Evolutionary conservation across 2,797 vertebrate species (phyloP), one percentile per base, ranked within the genome.

Genomic region (Enoplosus armatus): DNA sequence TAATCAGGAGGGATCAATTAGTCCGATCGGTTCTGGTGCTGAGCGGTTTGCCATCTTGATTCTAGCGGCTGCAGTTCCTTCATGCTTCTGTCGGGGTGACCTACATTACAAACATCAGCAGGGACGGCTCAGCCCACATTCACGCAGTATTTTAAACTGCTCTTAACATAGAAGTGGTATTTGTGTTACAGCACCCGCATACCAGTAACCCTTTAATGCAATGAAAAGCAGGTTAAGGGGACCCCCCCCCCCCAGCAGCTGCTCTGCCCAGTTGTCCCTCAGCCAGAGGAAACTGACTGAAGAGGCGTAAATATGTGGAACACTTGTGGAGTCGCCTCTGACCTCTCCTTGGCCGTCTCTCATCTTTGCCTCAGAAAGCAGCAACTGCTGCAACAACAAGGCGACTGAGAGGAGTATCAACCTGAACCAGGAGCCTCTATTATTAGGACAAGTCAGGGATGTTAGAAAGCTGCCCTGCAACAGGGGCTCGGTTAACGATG

Each of bases 351-450:
- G 53, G 48, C 66, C 73, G 15, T 74, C 83, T 87, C 75, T 80
- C 73, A 15, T 81, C 81, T 83, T 55, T 8, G 70, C 72, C 82
- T 72, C 53, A 69, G 68, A 63, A 74, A 77, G 84, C 72, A 82
- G 80, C 91, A 92, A 83, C 90, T 89, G 92, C 74, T 78, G 75
- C 71, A 41, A 11, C 62, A 31, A n/a, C n/a, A n/a, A n/a, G n/a
- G n/a, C n/a, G 64, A 56, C 68, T 54, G 77, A n/a, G 55, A 10
- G 35, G 41, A 82, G 67, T 3, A 1, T 29, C 6, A 77, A 82
- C 82, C 71, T 71, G 81, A 87, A 80, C 75, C 5, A 51, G 43
- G 60, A 56, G 9, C 2, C 10, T 24, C 68, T 91, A 91, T 87
- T 90, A 51, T 87, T 82, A 87, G 82, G 6, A 4, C 3, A 33